phyloP scores from a whole-genome alignment of 2,113 vertebrate species.

The Tychaedon coryphoeus region DNA sequence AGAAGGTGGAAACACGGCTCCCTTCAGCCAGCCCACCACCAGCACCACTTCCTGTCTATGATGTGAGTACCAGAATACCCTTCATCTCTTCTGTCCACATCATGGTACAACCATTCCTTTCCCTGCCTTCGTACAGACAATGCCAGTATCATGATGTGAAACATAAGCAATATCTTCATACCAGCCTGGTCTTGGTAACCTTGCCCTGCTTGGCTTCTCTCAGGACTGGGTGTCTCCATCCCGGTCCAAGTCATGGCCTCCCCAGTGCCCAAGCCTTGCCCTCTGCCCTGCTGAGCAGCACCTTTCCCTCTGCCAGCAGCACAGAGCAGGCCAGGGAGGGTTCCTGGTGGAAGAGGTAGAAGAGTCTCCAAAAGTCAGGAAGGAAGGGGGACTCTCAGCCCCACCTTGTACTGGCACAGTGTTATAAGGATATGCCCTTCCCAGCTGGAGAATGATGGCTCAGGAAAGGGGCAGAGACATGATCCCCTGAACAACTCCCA shows the following conservation, averaged over 20 bases:
- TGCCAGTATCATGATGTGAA: not conserved
- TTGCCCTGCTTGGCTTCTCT: not conserved
- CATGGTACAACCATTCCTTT: not conserved
- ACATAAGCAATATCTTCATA: not conserved
- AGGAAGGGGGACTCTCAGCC: not conserved
- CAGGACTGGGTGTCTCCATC: not conserved
- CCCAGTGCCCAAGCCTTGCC: not conserved
- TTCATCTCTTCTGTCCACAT: not conserved
- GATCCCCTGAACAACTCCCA: not conserved
- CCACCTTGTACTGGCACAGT: not conserved
- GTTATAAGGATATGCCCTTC: not conserved
- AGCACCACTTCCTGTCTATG: conserved; percentile 20
- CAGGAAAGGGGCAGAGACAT: not conserved
- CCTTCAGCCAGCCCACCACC: not conserved
- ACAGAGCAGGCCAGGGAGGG: not conserved
- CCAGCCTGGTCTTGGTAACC: not conserved
- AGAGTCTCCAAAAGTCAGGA: not conserved
- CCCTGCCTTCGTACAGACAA: not conserved
- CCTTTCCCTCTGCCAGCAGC: not conserved
- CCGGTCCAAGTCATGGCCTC: not conserved
- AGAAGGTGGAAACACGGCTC: not conserved
- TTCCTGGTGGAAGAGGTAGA: not conserved
- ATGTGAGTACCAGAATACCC: conserved; percentile 8
- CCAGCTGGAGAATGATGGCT: not conserved
- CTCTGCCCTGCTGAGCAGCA: not conserved